Evolutionary conservation across 1,140 invertebrate genomes (phyloP).

Genomic region (Psix sp.): DNA sequence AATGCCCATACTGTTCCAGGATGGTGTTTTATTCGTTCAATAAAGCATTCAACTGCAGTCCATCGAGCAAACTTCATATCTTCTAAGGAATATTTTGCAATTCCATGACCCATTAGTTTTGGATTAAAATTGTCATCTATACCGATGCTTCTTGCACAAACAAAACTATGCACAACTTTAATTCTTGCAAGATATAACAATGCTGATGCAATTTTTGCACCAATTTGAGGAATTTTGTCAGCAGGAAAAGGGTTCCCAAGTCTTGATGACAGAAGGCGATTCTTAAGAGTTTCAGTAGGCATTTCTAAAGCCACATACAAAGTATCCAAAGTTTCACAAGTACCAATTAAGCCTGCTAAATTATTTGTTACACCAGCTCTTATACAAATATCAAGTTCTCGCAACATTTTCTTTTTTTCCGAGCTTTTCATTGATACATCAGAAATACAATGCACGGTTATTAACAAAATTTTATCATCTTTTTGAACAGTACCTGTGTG

Average conservation of each 20-base stretch:
- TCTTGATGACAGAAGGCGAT: conserved; percentile 81
- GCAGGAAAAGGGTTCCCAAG: conserved; percentile 79
- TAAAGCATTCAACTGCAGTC: conserved; percentile 86
- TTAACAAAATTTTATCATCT: conserved; percentile 70
- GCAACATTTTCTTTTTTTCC: conserved; percentile 82
- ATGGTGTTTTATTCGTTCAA: conserved; percentile 80
- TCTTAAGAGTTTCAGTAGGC: conserved; percentile 82
- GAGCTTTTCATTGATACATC: conserved; percentile 80
- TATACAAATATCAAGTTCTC: conserved; percentile 85
- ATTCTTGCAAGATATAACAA: conserved; percentile 71
- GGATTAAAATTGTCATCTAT: conserved; percentile 80
- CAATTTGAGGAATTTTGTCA: conserved; percentile 81
- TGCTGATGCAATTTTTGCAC: conserved; percentile 79
- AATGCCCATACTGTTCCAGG: conserved; percentile 91
- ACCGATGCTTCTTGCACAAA: conserved; percentile 84
- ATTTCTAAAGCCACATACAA: conserved; percentile 84
- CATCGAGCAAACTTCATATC: conserved; percentile 83
- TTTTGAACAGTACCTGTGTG: conserved; percentile 82
- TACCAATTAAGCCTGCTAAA: conserved; percentile 85
- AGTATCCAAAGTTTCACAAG: conserved; percentile 85
- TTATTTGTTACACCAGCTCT: conserved; percentile 83
- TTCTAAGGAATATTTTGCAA: conserved; percentile 78
- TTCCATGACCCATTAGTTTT: conserved; percentile 85
- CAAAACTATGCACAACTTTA: conserved; percentile 83
- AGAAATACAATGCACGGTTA: conserved; percentile 75